Conservation (phyloP, 2,797 vertebrate species). For the Hypotaenidia okinawae region DNA sequence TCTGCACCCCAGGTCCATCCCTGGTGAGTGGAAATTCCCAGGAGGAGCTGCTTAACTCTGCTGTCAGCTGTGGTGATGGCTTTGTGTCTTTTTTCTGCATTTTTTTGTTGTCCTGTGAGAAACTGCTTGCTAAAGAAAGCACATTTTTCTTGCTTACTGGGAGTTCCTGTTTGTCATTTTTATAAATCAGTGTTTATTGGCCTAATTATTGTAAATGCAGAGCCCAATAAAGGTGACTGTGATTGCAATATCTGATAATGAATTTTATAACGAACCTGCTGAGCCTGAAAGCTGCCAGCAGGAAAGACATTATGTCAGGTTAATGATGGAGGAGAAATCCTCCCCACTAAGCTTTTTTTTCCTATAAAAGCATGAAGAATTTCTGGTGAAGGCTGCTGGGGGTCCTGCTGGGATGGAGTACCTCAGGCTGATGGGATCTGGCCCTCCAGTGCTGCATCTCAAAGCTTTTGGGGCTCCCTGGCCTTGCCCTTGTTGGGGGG, state of each 20-base stretch:
- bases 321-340: slow-evolving; percentile 66
- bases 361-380: slow-evolving; percentile 4
- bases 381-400: background rate
- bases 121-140: slow-evolving; percentile 52
- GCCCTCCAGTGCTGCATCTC: fast-evolving
- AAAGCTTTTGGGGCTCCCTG: background rate
- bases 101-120: slow-evolving; percentile 2
- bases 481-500: background rate
- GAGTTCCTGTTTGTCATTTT: slow-evolving; percentile 77
- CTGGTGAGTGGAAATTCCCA: background rate
- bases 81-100: background rate
- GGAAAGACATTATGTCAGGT: slow-evolving; percentile 71
- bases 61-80: background rate
- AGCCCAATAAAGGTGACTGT: slow-evolving; percentile 73
- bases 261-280: slow-evolving; percentile 75
- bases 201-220: slow-evolving; percentile 78
- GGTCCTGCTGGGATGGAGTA: background rate
- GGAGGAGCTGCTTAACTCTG: background rate
- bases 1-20: background rate
- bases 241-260: slow-evolving; percentile 74
- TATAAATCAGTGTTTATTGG: slow-evolving; percentile 77
- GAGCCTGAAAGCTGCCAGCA: slow-evolving; percentile 71
- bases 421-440: background rate
- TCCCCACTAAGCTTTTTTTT: slow-evolving; percentile 30
- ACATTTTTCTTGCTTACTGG: slow-evolving; percentile 64